phyloP scores from a whole-genome alignment of 35 echinoderm and acorn worm species.

The Acanthaster planci region DNA sequence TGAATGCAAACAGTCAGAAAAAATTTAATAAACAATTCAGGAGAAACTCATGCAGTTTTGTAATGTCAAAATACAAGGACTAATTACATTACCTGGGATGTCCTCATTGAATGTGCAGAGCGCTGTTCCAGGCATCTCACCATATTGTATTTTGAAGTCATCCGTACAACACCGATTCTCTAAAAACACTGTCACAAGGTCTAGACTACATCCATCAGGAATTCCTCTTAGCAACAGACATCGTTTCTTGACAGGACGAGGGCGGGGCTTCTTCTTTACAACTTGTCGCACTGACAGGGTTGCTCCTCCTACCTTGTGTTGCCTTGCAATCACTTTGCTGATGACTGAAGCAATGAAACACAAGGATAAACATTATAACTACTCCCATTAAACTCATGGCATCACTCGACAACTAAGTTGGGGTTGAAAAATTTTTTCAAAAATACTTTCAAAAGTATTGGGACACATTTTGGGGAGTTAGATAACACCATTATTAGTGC shows the following conservation, averaged over 20 bases:
- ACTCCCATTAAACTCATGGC: too few species aligned
- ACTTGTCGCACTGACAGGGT: not conserved
- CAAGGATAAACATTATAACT: too few species aligned
- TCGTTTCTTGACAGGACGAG: not conserved
- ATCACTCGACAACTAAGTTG: too few species aligned
- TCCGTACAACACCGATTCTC: not conserved
- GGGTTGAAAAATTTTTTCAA: too few species aligned
- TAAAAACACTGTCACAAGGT: conserved; percentile 8
- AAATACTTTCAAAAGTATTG: too few species aligned
- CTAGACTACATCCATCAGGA: not conserved
- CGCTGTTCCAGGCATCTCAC: conserved; percentile 32
- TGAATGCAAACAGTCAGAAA: too few species aligned
- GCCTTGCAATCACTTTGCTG: not conserved
- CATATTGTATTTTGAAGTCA: conserved; percentile 8
- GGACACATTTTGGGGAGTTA: too few species aligned
- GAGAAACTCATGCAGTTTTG: too few species aligned
- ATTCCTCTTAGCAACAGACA: conserved; percentile 22
- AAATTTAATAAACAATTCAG: too few species aligned
- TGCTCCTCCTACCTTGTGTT: not conserved
- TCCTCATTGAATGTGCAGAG: not conserved
- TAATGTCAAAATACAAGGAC: too few species aligned
- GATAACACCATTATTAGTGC: too few species aligned
- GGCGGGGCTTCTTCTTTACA: not conserved
- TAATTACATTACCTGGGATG: not conserved
- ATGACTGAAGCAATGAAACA: not conserved